phyloP scores from a whole-genome alignment of 1,140 invertebrate genomes.

The Lepidurus packardi region DNA sequence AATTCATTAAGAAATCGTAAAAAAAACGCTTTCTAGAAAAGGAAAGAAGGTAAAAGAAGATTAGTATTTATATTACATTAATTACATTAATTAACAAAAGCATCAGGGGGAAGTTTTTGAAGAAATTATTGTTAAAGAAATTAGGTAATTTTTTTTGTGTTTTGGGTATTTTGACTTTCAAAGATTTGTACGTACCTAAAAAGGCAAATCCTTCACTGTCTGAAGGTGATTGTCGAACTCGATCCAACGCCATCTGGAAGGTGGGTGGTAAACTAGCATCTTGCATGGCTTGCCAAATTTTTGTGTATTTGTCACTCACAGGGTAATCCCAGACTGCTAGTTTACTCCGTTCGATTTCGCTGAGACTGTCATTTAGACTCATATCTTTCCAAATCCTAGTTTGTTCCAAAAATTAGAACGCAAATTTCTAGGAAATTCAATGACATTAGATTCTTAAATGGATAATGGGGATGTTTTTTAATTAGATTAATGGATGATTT shows the following conservation, averaged over 20 bases:
- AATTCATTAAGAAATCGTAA: too few relatives aligned
- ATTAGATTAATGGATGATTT: too few relatives aligned
- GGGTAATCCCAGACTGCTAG: conserved; percentile 98
- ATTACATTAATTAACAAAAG: background rate
- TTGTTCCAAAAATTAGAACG: conserved; percentile 34
- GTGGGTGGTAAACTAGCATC: conserved; percentile 72
- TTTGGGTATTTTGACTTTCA: background rate
- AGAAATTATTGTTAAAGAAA: conserved; percentile 17
- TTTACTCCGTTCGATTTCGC: conserved; percentile 80
- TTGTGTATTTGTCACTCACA: conserved; percentile 95
- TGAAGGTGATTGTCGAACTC: conserved; percentile 66
- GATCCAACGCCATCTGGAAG: conserved; percentile 67
- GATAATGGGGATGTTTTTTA: background rate
- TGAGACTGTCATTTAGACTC: conserved; percentile 86
- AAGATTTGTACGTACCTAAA: conserved; percentile 54
- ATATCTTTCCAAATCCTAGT: conserved; percentile 95
- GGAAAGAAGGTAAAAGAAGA: background rate
- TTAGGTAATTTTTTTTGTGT: conserved; percentile 26
- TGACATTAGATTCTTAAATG: background rate
- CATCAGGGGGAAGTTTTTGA: background rate
- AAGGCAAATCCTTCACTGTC: conserved; percentile 86
- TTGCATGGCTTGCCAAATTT: conserved; percentile 96
- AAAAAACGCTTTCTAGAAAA: background rate
- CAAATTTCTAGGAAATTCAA: background rate
- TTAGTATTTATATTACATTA: background rate